Base-by-base conservation (phyloP, 2,888 invertebrate genomes). In the Hirtodrosophila alboralis region DNA sequence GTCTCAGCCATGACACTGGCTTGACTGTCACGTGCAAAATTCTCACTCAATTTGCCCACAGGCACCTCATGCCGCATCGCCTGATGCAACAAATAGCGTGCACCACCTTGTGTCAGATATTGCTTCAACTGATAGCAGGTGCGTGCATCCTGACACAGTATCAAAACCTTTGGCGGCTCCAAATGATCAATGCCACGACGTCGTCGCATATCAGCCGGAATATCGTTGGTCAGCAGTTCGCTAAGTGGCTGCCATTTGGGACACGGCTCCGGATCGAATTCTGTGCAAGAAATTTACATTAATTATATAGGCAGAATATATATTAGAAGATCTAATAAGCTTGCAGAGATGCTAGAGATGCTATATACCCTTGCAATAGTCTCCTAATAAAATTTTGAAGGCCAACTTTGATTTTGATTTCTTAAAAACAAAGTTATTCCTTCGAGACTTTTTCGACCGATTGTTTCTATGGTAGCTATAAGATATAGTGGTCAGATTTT, bases 241-340 rank as follows among this genome's bases (percentile, higher is more conserved):
- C 92, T 92, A 3, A 98, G 91, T 7, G 94, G 94, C 78, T 93
- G 92, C 98, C 98, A 98, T 91, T 98, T 98, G 4, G 98, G 96
- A 89, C 95, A 95, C 30, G 93, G 92, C 91, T 98, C 97, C 8
- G 95, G 96, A 75, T 93, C 93, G 59, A 96, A 93, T 91, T 95
- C 96, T 95, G 75, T 8, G 36, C 51, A 16, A 37, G 13, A 16
- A 21, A 18, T n/a, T n/a, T n/a, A n/a, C n/a, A n/a, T n/a, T n/a
- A n/a, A n/a, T n/a, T n/a, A n/a, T n/a, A n/a, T n/a, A n/a, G n/a
- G n/a, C n/a, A n/a, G n/a, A n/a, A n/a, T n/a, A n/a, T n/a, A n/a
- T n/a, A n/a, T n/a, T n/a, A n/a, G n/a, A n/a, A n/a, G n/a, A n/a
- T n/a, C n/a, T n/a, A n/a, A n/a, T n/a, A n/a, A n/a, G n/a, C n/a